Conservation (phyloP, 2,888 invertebrate genomes). For the Gymnoscelis rufifasciata region DNA sequence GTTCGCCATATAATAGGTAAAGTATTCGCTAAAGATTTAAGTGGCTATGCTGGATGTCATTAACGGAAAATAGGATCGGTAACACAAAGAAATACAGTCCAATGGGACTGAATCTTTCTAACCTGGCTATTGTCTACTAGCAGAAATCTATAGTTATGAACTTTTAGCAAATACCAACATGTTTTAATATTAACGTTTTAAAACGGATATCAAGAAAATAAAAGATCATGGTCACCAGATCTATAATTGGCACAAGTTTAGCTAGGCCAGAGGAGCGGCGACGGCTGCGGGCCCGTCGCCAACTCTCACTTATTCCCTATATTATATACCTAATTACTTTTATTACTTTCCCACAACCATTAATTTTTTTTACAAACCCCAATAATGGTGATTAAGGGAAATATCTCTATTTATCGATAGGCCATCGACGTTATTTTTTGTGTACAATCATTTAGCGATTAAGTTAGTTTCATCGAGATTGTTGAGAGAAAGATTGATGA, state of each 20-base stretch:
- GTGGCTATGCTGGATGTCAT: background rate
- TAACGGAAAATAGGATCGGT: background rate
- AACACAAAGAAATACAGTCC: no score
- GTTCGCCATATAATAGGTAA: constrained; percentile 25
- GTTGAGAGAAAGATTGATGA: constrained; percentile 63
- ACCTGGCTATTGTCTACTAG: no score
- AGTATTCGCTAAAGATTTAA: constrained; percentile 25
- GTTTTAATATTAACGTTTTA: no score
- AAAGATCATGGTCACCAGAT: constrained; percentile 45
- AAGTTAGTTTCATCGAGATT: constrained; percentile 44
- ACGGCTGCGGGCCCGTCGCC: constrained; percentile 57
- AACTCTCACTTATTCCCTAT: constrained; percentile 70
- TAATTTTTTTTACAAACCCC: constrained; percentile 34
- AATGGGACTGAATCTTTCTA: no score
- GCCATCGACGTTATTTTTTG: constrained; percentile 23
- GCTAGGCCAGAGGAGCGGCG: constrained; percentile 46
- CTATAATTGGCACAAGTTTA: constrained; percentile 65
- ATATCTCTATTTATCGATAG: background rate
- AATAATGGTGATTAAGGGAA: constrained; percentile 5
- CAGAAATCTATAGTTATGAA: no score
- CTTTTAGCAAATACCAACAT: no score
- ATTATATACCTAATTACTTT: constrained; percentile 71
- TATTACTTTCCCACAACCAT: constrained; percentile 47
- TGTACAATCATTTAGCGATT: constrained; percentile 41
- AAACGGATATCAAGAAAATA: constrained; percentile 6